These are phyloP conservation scores for Coptodon bakossiorum DNA, from an alignment of 2,113 vertebrate genomes.

Conservation along the genomic window DNA sequence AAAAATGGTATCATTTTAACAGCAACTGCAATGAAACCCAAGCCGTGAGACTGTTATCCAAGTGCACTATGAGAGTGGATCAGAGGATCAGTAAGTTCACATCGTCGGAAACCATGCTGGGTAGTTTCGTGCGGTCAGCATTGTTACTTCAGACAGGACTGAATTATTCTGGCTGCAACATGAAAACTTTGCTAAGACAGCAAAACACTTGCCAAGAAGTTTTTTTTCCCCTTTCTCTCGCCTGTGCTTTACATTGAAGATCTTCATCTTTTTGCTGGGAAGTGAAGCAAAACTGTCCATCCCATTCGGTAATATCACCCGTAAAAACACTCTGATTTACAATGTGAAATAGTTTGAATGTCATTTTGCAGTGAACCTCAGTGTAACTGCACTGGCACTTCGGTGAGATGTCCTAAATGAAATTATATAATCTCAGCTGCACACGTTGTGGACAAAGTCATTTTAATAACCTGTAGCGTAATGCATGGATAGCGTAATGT, in stretches of 20 bases:
- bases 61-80: neutral
- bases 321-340: neutral
- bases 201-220: neutral
- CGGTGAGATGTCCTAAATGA: neutral
- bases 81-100: neutral
- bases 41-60: neutral
- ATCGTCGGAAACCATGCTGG: neutral
- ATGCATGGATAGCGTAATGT: neutral
- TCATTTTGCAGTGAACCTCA: neutral
- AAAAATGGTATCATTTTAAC: neutral
- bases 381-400: neutral
- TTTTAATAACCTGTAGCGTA: neutral
- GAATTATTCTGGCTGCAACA: neutral
- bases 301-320: neutral
- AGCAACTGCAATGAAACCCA: conserved; percentile 21
- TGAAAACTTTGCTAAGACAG: neutral
- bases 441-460: neutral
- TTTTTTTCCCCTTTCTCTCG: neutral
- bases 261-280: neutral
- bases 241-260: neutral
- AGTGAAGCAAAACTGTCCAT: neutral
- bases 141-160: neutral
- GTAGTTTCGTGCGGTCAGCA: neutral
- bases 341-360: neutral
- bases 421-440: neutral